A percentile compares a stretch with the other conserved stretches of the same genome.
These are phyloP conservation scores for Heterochromis multidens DNA, from an alignment of 2,113 vertebrate genomes.

Conservation along the genomic window DNA sequence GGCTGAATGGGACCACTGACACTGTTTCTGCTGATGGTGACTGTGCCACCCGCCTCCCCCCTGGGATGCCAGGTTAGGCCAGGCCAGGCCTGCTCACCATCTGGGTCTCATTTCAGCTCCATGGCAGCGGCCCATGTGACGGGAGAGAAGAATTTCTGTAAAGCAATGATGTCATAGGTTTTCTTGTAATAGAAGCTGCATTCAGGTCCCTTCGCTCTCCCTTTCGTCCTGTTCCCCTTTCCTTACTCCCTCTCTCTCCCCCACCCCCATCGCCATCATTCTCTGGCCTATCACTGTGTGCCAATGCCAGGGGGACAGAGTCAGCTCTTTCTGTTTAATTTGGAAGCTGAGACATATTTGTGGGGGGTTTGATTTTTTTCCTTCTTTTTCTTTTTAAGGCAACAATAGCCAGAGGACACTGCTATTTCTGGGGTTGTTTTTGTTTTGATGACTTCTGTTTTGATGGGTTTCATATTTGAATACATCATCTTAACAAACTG, in stretches of 20 bases:
- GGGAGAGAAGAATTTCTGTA: constrained; percentile 53
- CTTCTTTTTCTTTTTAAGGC: constrained; percentile 1
- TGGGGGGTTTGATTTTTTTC: not conserved
- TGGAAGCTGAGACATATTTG: constrained; percentile 7
- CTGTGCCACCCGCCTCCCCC: not conserved
- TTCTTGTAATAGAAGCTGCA: constrained; percentile 23
- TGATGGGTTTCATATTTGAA: constrained; percentile 2
- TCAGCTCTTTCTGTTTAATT: constrained; percentile 5
- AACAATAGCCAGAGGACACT: not conserved
- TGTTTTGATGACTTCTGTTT: constrained; percentile 31
- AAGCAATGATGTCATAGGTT: constrained; percentile 64
- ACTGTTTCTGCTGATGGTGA: not conserved
- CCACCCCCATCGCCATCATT: not conserved
- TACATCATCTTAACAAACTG: not conserved
- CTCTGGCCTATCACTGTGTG: not conserved
- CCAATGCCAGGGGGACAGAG: not conserved
- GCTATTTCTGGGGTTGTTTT: not conserved
- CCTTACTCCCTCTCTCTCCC: not conserved
- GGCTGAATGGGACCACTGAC: not conserved
- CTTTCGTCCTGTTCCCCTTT: not conserved
- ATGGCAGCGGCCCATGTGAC: constrained; percentile 40
- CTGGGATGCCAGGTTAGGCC: constrained; percentile 48
- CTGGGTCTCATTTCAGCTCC: constrained; percentile 65
- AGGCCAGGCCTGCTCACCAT: constrained; percentile 51
- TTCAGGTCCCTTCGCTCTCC: not conserved